Percentiles rank a stretch among this genome's conserved stretches.
phyloP scores from a whole-genome alignment of 1,140 invertebrate genomes.

The Sipha flava region DNA sequence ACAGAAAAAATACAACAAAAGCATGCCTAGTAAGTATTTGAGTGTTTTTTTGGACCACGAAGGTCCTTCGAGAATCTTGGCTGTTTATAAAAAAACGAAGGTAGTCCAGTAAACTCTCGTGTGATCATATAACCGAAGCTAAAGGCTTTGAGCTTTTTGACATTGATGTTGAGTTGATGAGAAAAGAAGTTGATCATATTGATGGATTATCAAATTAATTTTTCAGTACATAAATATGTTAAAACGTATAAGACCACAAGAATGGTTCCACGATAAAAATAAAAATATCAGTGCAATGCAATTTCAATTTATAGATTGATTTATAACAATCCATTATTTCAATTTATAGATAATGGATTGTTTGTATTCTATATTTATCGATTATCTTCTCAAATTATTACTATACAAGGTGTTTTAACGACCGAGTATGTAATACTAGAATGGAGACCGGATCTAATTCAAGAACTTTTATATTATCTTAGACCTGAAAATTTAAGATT shows the following conservation, averaged over 20 bases:
- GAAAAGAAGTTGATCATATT: constrained; percentile 75
- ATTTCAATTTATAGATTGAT: too few relatives aligned
- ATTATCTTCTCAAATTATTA: constrained; percentile 41
- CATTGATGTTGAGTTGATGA: constrained; percentile 80
- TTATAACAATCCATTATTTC: too few relatives aligned
- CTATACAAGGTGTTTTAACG: constrained; percentile 69
- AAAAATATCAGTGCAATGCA: constrained; percentile 66
- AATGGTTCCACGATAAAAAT: constrained; percentile 88
- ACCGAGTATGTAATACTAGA: constrained; percentile 67
- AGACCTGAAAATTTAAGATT: constrained; percentile 70
- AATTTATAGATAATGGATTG: constrained; percentile 85
- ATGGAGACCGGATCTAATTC: constrained; percentile 78
- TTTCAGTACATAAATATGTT: constrained; percentile 88
- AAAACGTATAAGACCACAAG: constrained; percentile 59
- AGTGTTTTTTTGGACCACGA: constrained; percentile 92
- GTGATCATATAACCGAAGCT: constrained; percentile 63
- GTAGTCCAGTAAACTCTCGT: constrained; percentile 81
- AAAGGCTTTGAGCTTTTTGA: constrained; percentile 84
- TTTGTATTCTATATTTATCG: constrained; percentile 61
- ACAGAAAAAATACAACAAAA: constrained; percentile 68
- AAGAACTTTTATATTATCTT: constrained; percentile 61
- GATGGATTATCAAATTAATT: constrained; percentile 76
- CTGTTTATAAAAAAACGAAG: constrained; percentile 73
- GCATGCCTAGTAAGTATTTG: constrained; percentile 77
- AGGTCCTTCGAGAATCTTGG: constrained; percentile 84